Percentiles rank a stretch among this genome's conserved stretches.
Evolutionary conservation across 2,797 vertebrate genomes (phyloP).

Genomic region (Coendou prehensilis): DNA sequence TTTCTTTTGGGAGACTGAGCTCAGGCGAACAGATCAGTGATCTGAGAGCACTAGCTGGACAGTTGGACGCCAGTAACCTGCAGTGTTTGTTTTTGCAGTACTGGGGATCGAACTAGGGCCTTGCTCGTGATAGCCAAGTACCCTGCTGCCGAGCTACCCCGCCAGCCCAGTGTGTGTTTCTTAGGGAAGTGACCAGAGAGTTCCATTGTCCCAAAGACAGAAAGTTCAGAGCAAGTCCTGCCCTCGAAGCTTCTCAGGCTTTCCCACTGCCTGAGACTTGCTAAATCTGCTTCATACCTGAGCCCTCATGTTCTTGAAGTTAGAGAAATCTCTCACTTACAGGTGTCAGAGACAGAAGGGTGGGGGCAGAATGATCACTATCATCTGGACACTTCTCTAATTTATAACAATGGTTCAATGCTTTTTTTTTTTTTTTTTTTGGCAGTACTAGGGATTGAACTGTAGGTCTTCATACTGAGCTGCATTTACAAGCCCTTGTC

Average conservation of each 20-base stretch:
- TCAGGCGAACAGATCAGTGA: not conserved
- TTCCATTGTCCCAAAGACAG: not conserved
- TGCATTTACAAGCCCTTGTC: not conserved
- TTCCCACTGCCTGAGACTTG: not conserved
- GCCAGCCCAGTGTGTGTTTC: not conserved
- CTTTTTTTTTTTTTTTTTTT: not conserved
- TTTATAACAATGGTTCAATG: constrained; percentile 44
- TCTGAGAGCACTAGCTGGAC: not conserved
- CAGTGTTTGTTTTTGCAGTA: not conserved
- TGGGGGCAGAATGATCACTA: constrained; percentile 37
- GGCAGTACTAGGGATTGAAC: not conserved
- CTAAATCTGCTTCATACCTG: not conserved
- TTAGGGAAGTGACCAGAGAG: too few relatives aligned
- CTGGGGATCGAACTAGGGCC: not conserved
- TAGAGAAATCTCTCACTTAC: constrained; percentile 7
- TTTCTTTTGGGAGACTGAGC: not conserved
- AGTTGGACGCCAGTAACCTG: not conserved
- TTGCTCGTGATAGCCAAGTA: not conserved
- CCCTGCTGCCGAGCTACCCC: not conserved
- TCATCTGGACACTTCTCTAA: constrained; percentile 1
- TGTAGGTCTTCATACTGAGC: not conserved
- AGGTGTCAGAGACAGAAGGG: not conserved
- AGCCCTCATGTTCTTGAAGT: not conserved
- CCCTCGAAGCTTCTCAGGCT: not conserved
- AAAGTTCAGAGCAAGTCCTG: not conserved